Percentiles rank a stretch among this genome's conserved stretches.
Conservation (phyloP, 1,140 invertebrate genomes). For the Eurosta solidaginis region DNA sequence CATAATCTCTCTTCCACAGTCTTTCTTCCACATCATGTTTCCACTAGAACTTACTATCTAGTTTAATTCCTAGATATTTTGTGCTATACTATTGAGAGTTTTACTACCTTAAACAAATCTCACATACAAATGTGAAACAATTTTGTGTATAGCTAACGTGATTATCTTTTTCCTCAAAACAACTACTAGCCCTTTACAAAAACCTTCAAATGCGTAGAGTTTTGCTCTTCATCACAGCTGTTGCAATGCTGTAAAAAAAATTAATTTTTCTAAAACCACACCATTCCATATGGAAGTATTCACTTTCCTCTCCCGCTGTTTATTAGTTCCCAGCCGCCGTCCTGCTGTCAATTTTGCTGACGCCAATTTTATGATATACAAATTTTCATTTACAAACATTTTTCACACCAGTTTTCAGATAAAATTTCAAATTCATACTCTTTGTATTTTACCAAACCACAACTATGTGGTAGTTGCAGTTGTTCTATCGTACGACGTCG, state of each 20-base stretch:
- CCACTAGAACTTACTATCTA: too few relatives aligned
- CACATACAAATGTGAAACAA: too few relatives aligned
- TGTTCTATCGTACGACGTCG: too few relatives aligned
- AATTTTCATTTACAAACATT: not conserved
- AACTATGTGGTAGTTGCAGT: not conserved
- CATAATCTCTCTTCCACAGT: too few relatives aligned
- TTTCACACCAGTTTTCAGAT: not conserved
- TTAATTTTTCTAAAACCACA: not conserved
- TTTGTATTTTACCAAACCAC: not conserved
- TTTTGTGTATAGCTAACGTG: too few relatives aligned
- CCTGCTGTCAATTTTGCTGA: not conserved
- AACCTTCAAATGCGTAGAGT: not conserved
- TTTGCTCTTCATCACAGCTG: not conserved
- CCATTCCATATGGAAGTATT: not conserved
- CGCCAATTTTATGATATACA: not conserved
- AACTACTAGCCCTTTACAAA: not conserved
- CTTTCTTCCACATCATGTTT: too few relatives aligned
- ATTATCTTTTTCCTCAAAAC: too few relatives aligned
- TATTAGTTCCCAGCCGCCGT: not conserved
- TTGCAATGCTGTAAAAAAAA: not conserved
- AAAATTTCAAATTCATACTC: not conserved
- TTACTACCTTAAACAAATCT: too few relatives aligned
- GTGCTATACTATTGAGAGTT: too few relatives aligned
- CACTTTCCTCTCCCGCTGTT: not conserved
- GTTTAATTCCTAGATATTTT: too few relatives aligned